Base-by-base conservation (phyloP, 1,140 invertebrate species). In the Caenorhabditis latens region DNA sequence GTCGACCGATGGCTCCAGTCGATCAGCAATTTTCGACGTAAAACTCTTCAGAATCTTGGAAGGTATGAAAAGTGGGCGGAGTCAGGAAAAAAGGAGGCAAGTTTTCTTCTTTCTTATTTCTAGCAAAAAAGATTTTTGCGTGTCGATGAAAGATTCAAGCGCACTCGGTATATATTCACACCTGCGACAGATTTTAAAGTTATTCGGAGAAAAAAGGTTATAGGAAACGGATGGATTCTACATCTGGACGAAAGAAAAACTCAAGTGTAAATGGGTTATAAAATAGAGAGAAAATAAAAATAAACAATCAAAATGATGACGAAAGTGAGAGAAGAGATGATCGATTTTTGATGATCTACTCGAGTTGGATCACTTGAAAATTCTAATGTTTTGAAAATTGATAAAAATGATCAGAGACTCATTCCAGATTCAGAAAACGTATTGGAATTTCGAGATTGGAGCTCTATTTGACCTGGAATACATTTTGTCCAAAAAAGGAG, bases 111-210 rank as follows among this genome's bases (percentile, higher is more conserved):
- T 14, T 6, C 53, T 79, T 50, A n/a, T 79, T 71, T 71, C 19
- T 4, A 4, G 24, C n/a, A 14, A n/a, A n/a, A 71, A 71, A 21
- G n/a, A n/a, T 46, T 79, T n/a, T 50, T 50, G 71, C 71, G 71
- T 79, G 71, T 79, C 71, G 71, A 79, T 79, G 43, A 79, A 79
- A 79, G 71, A 79, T 79, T 79, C 46, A 79, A 48, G 24, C 71
- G 50, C 11, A 19, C 71, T 50, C 40, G 21, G 53, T 53, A 79
- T 79, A 79, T 50, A 50, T 79, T 79, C 71, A 50, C 71, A 79
- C 71, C 71, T 79, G n/a, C 71, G 46, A 24, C 46, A 79, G 71
- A 48, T 79, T 79, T 79, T 46, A 79, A 79, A 5, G 11, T 50
- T 79, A 53, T 50, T 50, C 40, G 7, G 46, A 21, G 7, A 79